A percentile compares a stretch with the other conserved stretches of the same genome.
Conservation (phyloP, 2,797 vertebrate species). For the Atherinosoma microstoma region DNA sequence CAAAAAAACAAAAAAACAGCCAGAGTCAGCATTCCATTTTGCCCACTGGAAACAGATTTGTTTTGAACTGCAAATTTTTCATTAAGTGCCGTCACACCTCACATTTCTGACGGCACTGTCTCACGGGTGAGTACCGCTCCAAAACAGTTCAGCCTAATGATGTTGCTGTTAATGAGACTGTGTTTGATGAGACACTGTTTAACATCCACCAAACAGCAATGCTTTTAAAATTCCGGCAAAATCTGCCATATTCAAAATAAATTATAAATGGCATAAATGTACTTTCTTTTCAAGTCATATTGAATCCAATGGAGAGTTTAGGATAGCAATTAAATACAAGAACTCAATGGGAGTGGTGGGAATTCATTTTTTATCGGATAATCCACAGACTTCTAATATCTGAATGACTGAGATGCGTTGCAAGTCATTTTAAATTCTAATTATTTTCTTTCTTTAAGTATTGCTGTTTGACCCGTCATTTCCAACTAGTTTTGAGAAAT, state of each 20-base stretch:
- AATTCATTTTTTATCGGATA: not conserved
- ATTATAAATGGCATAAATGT: not conserved
- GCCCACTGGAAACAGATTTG: constrained; percentile 19
- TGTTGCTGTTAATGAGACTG: constrained; percentile 67
- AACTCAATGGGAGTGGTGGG: not conserved
- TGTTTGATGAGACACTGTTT: constrained; percentile 59
- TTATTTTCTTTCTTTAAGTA: not conserved
- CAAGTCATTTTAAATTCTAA: not conserved
- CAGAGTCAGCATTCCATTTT: constrained; percentile 20
- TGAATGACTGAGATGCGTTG: not conserved
- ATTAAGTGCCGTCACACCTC: constrained; percentile 50
- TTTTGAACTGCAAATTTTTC: constrained; percentile 71
- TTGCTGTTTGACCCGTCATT: not conserved
- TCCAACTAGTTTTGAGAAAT: not conserved
- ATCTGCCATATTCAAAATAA: not conserved
- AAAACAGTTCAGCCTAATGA: constrained; percentile 65
- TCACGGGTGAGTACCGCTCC: constrained; percentile 53
- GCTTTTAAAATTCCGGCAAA: not conserved
- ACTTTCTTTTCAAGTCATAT: not conserved
- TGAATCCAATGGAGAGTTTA: not conserved
- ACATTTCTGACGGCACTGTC: constrained; percentile 59
- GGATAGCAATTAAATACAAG: not conserved
- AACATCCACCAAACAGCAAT: constrained; percentile 19
- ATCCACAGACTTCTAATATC: not conserved
- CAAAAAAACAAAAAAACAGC: constrained; percentile 24